phyloP scores from a whole-genome alignment of 2,888 invertebrate genomes.

The Brachyptera putata region DNA sequence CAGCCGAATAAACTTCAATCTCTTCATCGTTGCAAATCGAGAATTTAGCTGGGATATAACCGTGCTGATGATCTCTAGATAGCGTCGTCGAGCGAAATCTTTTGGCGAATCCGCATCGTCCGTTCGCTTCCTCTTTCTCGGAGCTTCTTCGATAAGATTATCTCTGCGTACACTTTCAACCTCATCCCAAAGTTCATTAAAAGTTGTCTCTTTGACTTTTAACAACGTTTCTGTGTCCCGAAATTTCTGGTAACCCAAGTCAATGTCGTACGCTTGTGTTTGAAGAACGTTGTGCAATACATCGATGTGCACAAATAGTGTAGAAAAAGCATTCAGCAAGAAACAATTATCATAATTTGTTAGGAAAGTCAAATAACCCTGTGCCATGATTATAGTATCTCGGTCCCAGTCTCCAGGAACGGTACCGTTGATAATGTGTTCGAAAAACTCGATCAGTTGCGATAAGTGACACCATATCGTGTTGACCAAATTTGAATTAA shows the following conservation, averaged over 20 bases:
- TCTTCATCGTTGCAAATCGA: background rate
- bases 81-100: background rate
- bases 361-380: background rate
- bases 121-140: background rate
- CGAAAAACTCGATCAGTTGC: conserved; percentile 1
- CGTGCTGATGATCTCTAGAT: conserved; percentile 3
- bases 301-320: background rate
- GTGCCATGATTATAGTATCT: background rate
- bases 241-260: background rate
- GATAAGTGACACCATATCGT: background rate
- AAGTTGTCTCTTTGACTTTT: background rate
- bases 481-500: background rate
- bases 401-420: background rate
- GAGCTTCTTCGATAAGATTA: background rate
- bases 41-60: background rate
- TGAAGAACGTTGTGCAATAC: background rate
- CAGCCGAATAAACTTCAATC: background rate
- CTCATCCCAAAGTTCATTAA: background rate
- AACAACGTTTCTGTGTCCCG: background rate
- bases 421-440: background rate
- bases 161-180: background rate
- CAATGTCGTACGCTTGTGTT: background rate
- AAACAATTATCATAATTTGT: background rate
- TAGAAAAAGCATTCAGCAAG: background rate
- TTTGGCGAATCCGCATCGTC: background rate